These are phyloP conservation scores for Phortica okadai DNA, from an alignment of 2,888 invertebrate species.

Conservation along the genomic window DNA sequence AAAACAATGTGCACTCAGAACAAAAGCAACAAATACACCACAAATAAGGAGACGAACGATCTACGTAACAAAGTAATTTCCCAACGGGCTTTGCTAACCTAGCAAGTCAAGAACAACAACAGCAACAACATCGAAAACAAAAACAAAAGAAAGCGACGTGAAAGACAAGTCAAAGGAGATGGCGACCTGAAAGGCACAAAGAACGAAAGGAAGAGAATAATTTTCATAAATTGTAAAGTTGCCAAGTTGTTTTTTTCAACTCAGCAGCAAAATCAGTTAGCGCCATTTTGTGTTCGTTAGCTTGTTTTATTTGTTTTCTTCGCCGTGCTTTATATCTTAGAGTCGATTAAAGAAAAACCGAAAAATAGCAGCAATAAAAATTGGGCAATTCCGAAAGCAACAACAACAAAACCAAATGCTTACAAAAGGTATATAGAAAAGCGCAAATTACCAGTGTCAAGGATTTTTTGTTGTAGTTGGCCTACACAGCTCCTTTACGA, in stretches of 20 bases:
- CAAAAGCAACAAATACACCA: background rate
- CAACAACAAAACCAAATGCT: slow-evolving; percentile 4
- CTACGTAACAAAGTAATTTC: background rate
- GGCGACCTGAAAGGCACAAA: too few relatives aligned
- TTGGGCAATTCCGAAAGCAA: background rate
- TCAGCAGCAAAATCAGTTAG: slow-evolving; percentile 27
- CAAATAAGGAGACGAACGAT: background rate
- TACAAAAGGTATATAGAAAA: background rate
- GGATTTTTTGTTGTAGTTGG: slow-evolving; percentile 22
- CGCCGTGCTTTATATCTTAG: too few relatives aligned
- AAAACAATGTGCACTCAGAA: background rate
- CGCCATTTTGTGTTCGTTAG: background rate
- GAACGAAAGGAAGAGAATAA: slow-evolving; percentile 43
- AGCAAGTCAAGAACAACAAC: background rate
- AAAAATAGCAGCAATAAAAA: slow-evolving; percentile 4
- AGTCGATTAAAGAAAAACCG: background rate
- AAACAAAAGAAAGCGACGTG: background rate
- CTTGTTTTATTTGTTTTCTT: too few relatives aligned
- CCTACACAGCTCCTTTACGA: background rate
- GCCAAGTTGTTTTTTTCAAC: slow-evolving; percentile 49
- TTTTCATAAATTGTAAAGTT: slow-evolving; percentile 55
- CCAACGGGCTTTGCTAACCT: background rate
- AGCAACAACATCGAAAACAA: slow-evolving; percentile 11
- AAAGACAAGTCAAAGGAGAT: too few relatives aligned
- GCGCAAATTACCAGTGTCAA: slow-evolving; percentile 44